These are phyloP conservation scores for Andricus quercusramuli DNA, from an alignment of 2,888 invertebrate genomes.

Conservation along the genomic window DNA sequence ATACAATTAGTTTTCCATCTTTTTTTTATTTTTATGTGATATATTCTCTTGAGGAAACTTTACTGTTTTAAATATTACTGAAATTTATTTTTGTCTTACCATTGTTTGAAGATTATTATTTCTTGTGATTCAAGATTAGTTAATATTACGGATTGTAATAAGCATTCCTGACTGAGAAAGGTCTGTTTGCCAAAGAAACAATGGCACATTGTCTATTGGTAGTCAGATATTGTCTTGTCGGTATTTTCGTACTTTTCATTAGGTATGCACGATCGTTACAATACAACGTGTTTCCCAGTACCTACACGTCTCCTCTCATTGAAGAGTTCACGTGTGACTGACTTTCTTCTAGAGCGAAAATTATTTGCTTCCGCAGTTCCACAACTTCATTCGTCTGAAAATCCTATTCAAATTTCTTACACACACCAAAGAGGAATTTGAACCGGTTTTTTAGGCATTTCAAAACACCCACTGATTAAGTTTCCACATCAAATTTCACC, in stretches of 20 bases:
- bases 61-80: too few species aligned
- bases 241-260: slow-evolving; percentile 8
- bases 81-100: neutral
- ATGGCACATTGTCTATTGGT: neutral
- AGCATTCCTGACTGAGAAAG: neutral
- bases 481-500: neutral
- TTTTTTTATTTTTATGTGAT: too few species aligned
- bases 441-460: neutral
- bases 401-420: neutral
- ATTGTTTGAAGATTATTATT: neutral
- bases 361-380: neutral
- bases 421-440: neutral
- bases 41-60: too few species aligned
- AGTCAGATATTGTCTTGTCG: neutral
- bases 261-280: slow-evolving; percentile 1
- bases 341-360: neutral
- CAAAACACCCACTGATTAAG: neutral
- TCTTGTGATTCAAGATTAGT: neutral
- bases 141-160: neutral
- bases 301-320: neutral
- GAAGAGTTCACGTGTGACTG: neutral
- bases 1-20: too few species aligned
- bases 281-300: neutral
- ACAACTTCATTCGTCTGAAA: neutral
- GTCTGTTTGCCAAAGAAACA: neutral